phyloP scores from a whole-genome alignment of 2,113 vertebrate genomes.

The Oreochromis aureus region DNA sequence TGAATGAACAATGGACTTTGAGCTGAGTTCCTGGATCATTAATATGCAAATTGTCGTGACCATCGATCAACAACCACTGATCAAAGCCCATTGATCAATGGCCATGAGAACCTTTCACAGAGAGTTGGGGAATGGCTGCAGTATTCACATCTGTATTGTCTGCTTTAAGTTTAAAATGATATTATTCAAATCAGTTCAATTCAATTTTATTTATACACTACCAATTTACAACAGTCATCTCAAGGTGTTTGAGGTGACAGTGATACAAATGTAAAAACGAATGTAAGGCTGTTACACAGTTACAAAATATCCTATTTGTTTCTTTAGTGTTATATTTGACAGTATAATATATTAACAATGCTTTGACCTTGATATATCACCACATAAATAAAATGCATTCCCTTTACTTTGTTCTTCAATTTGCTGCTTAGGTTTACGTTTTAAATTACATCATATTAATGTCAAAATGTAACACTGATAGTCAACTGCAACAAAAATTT shows the following conservation, averaged over 20 bases:
- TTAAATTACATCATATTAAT: neutral
- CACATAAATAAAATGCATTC: neutral
- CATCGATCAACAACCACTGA: neutral
- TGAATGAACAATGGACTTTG: neutral
- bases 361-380: neutral
- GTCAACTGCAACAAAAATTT: neutral
- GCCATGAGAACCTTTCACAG: neutral
- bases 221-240: neutral
- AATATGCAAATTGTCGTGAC: neutral
- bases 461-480: neutral
- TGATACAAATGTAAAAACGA: neutral
- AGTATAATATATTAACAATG: neutral
- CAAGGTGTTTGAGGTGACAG: neutral
- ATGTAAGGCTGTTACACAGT: neutral
- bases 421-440: neutral
- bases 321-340: neutral
- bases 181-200: neutral
- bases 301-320: neutral
- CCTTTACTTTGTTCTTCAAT: neutral
- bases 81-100: neutral
- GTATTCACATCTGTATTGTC: neutral
- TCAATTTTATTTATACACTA: neutral
- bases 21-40: neutral
- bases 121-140: neutral
- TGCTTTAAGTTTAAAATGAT: neutral